Evolutionary conservation across 2,797 vertebrate genomes (phyloP).

Genomic region (Glyptemys insculpta): DNA sequence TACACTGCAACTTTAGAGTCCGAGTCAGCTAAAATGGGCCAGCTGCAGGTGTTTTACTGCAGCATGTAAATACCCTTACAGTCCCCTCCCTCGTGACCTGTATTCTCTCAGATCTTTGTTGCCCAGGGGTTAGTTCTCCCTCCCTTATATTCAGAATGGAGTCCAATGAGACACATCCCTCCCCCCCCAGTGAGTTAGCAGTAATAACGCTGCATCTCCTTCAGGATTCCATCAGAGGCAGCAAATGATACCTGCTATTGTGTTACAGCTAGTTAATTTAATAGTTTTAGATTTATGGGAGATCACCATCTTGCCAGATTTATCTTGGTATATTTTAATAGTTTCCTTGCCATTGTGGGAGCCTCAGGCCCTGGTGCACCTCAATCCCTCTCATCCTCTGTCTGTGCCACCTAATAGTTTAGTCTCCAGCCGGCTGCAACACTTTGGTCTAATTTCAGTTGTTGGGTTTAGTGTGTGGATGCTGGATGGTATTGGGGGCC

Average conservation of each 20-base stretch:
- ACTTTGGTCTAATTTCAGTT: no score
- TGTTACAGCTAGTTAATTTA: constrained; percentile 2
- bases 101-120: background rate
- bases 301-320: background rate
- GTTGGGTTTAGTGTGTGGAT: background rate
- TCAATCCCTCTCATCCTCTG: no score
- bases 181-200: background rate
- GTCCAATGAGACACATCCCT: background rate
- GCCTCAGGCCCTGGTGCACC: no score
- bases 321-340: no score
- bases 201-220: background rate
- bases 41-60: no score
- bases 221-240: background rate
- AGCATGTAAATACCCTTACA: background rate
- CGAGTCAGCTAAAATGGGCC: no score
- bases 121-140: no score
- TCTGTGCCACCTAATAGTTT: no score
- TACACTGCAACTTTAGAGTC: no score
- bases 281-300: background rate
- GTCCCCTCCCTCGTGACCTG: background rate
- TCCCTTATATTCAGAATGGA: background rate
- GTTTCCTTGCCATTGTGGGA: no score
- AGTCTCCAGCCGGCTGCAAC: no score
- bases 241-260: background rate
- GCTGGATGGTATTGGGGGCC: background rate